Evolutionary conservation across 2,888 invertebrate genomes (phyloP).

Genomic region (Kryphioiulus occultus): DNA sequence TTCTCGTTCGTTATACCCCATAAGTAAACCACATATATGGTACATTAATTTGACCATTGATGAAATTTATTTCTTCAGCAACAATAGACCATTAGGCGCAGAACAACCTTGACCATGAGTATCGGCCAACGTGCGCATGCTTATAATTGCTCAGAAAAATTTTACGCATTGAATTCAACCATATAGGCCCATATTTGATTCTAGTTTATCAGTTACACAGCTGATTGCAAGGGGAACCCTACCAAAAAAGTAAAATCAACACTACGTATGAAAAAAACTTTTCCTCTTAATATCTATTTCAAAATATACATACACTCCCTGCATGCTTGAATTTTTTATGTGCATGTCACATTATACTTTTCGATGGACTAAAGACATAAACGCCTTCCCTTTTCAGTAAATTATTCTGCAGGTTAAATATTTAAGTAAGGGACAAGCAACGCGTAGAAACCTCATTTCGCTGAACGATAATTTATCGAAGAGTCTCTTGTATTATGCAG

Average conservation of each 20-base stretch:
- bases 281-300: not conserved
- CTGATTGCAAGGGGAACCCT: no score
- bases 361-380: not conserved
- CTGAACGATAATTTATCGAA: constrained; percentile 28
- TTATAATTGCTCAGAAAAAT: not conserved
- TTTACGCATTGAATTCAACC: not conserved
- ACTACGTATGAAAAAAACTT: not conserved
- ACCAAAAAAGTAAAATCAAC: no score
- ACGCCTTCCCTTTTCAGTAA: not conserved
- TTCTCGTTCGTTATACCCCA: not conserved
- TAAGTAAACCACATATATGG: not conserved
- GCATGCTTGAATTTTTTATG: not conserved
- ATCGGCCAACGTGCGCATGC: not conserved
- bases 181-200: not conserved
- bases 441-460: not conserved
- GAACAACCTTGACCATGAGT: not conserved
- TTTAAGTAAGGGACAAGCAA: not conserved
- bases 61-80: not conserved
- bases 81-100: not conserved
- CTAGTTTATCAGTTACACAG: no score
- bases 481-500: not conserved
- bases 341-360: not conserved
- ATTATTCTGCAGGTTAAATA: not conserved
- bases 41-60: not conserved
- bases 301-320: not conserved